Base-by-base conservation (phyloP, 2,888 invertebrate species). In the Nephrocerus scutellatus region DNA sequence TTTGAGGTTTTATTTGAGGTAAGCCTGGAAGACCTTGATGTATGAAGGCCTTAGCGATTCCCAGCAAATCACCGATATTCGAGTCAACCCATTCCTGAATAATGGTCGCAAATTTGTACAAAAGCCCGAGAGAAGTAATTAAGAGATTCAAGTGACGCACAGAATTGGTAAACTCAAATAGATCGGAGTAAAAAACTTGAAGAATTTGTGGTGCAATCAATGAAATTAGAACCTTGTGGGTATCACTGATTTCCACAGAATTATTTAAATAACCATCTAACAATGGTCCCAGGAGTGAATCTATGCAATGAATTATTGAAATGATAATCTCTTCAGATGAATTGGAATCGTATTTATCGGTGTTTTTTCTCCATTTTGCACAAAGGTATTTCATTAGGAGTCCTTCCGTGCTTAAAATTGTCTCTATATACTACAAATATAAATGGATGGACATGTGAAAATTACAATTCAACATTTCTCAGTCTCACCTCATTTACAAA, bases 21-120 rank as follows among this genome's bases (percentile, higher is more conserved):
- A 67, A 62, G 7, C 52, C 61, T 57, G 62, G 61, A 13, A 73
- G 52, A 10, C 63, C 65, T 48, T 71, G 76, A 4, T 77, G 57
- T 62, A 77, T 72, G 50, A 70, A 79, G 43, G 73, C 62, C 43
- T 71, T 71, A 36, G 74, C 69, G 30, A 77, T 68, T 2, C 80
- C 79, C 47, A 80, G 67, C 7, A 76, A 60, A 47, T 74, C 70
- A 30, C 76, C 74, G n/a, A 70, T 39, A 37, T 68, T 56, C 23
- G 53, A 47, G n/a, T 54, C 50, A 4, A 63, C 49, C 48, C 60
- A 66, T 3, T 59, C 54, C n/a, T 51, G 46, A 44, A 60, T 51
- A 44, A 59, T 55, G 1, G 48, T 39, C 14, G 65, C 51, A 7
- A 71, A 57, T 41, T 46, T 38, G 15, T 49, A 36, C 5, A 52